These are phyloP conservation scores for Liasis olivaceus DNA, from an alignment of 2,797 vertebrate genomes.

Conservation along the genomic window DNA sequence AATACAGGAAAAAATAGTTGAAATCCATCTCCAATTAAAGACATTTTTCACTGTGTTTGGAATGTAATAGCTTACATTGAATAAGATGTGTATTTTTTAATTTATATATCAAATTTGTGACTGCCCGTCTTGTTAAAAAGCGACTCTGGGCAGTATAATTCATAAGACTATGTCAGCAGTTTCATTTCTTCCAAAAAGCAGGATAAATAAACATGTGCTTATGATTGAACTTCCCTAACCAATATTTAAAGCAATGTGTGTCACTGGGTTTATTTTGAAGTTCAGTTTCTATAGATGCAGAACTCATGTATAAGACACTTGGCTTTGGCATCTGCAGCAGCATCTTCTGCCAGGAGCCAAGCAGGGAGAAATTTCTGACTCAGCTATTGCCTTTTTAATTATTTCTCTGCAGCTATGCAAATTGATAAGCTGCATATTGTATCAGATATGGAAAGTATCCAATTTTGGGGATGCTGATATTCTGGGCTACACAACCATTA, in stretches of 20 bases:
- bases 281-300: background rate
- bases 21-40: background rate
- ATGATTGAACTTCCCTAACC: background rate
- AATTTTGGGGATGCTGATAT: background rate
- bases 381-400: background rate
- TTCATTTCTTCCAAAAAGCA: background rate
- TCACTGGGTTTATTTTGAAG: background rate
- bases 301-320: background rate
- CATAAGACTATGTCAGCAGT: background rate
- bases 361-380: background rate
- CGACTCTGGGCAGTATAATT: background rate
- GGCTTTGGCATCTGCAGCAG: background rate
- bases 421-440: background rate
- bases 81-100: background rate
- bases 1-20: background rate
- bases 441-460: background rate
- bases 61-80: background rate
- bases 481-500: background rate
- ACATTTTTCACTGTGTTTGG: background rate
- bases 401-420: background rate
- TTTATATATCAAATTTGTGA: too few species aligned
- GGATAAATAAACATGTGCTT: background rate
- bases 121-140: too few species aligned
- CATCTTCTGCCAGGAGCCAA: background rate
- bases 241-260: background rate